Conservation (phyloP, 1,140 invertebrate species). For the Drosophila kepulauana region DNA sequence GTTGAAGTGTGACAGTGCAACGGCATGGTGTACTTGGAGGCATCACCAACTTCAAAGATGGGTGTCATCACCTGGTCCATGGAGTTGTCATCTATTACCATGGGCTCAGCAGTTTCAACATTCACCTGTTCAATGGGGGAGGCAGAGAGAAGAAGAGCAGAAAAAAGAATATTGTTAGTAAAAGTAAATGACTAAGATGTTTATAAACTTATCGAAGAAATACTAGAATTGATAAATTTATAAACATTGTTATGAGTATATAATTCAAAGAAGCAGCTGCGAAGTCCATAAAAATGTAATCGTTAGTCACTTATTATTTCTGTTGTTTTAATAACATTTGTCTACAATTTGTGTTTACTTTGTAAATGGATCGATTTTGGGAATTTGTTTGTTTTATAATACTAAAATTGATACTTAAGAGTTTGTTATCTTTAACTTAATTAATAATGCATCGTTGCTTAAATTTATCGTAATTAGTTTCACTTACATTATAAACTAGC, state of each 20-base stretch:
- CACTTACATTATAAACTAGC: conserved; percentile 11
- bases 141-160: neutral
- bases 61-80: conserved; percentile 34
- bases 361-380: conserved; percentile 50
- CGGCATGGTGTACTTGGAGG: conserved; percentile 47
- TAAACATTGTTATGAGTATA: neutral
- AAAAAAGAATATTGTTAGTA: conserved; percentile 37
- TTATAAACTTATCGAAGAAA: conserved; percentile 13
- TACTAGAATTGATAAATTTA: conserved; percentile 5
- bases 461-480: too few relatives aligned
- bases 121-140: conserved; percentile 35
- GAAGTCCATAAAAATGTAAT: neutral
- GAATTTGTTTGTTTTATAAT: conserved; percentile 7
- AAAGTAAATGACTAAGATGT: neutral
- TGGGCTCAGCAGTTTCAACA: conserved; percentile 26
- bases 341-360: neutral
- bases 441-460: too few relatives aligned
- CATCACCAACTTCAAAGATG: neutral
- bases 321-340: too few relatives aligned
- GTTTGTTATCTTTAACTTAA: too few relatives aligned
- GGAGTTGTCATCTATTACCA: conserved; percentile 67
- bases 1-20: conserved; percentile 67
- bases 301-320: neutral
- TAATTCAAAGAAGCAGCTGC: conserved; percentile 13
- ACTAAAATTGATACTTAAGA: neutral